Base-by-base conservation (phyloP, 2,888 invertebrate genomes). In the Cybosia mesomella region DNA sequence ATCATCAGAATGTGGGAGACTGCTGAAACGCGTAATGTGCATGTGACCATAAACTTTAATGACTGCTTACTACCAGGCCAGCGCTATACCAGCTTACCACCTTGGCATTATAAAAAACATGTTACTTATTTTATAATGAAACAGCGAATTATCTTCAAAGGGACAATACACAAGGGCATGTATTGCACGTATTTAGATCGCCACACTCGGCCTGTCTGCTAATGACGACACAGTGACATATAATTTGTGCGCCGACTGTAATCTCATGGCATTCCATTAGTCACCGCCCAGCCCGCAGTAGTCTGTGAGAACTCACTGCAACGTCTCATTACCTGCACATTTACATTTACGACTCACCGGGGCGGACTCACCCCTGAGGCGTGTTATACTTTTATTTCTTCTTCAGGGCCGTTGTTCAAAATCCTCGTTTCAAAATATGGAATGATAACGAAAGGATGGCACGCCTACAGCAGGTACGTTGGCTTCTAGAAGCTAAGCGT, bases 251-350 rank as follows among this genome's bases (percentile, higher is more conserved):
- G 59, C 61, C 8, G 32, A n/a, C 49, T 49, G 49, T 49, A 43
- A 43, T 43, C 43, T 36, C 28, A 61, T 49, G 43, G 49, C 54
- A 13, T 9, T 34, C 54, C 22, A 54, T 63, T 63, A 36, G 55
- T 32, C 10, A 11, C 39, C 28, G 28, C 32, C 21, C 34, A n/a
- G 32, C 13, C 21, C 15, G 39, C 61, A 22, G 67, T 58, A 57
- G 57, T 58, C 70, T 43, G 60, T 59, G 65, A 43, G 65, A 63
- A 11, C 53, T 43, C 64, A 55, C 32, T 18, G 59, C 67, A n/a
- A 54, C 53, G 60, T 71, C 21, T 60, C 66, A 66, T 66, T 58
- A 65, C n/a, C 55, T n/a, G 57, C 43, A 58, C 67, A 62, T 68
- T 39, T 32, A 63, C 43, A 39, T 57, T 67, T 57, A 67, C 67